Conservation (phyloP, 2,113 vertebrate genomes). For the Pterocles gutturalis region DNA sequence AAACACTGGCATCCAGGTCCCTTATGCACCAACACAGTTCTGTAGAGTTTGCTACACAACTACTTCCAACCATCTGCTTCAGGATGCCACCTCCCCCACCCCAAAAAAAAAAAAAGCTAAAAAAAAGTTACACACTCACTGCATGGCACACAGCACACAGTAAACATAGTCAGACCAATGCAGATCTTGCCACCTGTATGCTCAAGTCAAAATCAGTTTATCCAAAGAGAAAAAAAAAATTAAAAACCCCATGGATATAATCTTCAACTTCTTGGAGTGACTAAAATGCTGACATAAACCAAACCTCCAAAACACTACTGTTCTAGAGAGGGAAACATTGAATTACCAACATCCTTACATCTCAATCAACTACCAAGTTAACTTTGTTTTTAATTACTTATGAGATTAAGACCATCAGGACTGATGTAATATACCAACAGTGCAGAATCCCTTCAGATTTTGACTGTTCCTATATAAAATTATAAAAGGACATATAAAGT, state of each 20-base stretch:
- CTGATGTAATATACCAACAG: conserved; percentile 35
- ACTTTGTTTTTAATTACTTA: conserved; percentile 50
- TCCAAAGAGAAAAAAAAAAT: background rate
- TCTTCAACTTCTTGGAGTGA: background rate
- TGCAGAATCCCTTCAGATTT: conserved; percentile 24
- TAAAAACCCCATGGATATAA: fast-evolving
- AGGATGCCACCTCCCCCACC: background rate
- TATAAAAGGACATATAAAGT: background rate
- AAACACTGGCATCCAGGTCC: background rate
- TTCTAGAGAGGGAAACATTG: background rate
- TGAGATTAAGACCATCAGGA: conserved; percentile 56
- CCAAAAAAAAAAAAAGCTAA: background rate
- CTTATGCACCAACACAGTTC: fast-evolving
- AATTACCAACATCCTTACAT: background rate
- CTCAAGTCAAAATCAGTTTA: background rate
- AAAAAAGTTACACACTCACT: background rate
- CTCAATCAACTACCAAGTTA: background rate
- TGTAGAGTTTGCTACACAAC: background rate
- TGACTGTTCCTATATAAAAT: conserved; percentile 15
- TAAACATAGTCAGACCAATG: background rate
- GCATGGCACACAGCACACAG: background rate
- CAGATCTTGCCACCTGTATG: background rate
- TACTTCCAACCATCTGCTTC: background rate
- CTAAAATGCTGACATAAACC: background rate
- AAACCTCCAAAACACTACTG: background rate